Conservation (phyloP, 2,113 vertebrate species). For the Petroica traversi region DNA sequence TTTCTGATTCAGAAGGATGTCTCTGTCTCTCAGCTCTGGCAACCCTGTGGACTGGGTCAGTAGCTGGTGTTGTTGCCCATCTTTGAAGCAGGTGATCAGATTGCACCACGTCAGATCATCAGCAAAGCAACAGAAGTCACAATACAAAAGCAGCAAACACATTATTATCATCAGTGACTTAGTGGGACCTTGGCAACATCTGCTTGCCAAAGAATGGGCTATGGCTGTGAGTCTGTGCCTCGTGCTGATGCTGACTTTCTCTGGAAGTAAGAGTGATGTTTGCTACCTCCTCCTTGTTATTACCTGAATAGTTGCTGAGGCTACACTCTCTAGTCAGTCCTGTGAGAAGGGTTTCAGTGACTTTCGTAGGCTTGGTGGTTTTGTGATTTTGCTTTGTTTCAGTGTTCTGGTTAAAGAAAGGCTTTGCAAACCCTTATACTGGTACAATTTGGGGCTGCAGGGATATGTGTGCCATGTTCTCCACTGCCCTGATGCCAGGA, state of each 20-base stretch:
- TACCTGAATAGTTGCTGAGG: not conserved
- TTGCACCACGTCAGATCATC: not conserved
- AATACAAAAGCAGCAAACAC: not conserved
- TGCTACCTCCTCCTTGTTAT: not conserved
- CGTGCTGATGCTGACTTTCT: not conserved
- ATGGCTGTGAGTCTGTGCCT: not conserved
- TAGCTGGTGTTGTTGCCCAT: not conserved
- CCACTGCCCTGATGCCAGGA: not conserved
- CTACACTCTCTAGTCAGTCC: accelerated
- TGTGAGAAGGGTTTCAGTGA: not conserved
- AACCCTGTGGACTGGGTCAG: accelerated
- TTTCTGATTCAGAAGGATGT: not conserved
- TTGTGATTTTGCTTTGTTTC: not conserved
- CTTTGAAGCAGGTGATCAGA: not conserved
- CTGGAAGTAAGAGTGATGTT: not conserved
- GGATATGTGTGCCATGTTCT: not conserved
- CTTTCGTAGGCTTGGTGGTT: not conserved
- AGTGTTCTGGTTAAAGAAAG: not conserved
- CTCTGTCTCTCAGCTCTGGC: not conserved
- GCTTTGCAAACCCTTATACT: not conserved
- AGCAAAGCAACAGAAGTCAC: not conserved
- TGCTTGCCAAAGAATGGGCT: not conserved
- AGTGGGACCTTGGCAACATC: not conserved
- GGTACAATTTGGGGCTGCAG: not conserved
- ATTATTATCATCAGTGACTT: not conserved